phyloP scores from a whole-genome alignment of 2,888 invertebrate species.

The Dasysyrphus albostriatus region DNA sequence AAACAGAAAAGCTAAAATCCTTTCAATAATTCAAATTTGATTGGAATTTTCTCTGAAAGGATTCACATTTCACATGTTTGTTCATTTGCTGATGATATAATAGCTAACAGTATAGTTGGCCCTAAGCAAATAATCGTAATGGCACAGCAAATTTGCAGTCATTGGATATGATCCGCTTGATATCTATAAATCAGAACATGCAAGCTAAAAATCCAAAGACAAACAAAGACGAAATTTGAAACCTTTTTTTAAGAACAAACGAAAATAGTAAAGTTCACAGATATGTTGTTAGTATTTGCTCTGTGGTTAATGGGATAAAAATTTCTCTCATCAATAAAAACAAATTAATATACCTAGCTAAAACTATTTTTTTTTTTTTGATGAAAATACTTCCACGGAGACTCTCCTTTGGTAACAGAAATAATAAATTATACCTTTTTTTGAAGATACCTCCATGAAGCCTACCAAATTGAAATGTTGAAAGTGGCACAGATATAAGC shows the following conservation, averaged over 20 bases:
- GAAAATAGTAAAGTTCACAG: background rate
- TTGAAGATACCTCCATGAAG: too few relatives aligned
- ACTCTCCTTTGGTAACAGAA: too few relatives aligned
- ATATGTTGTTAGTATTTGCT: background rate
- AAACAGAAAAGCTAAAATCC: background rate
- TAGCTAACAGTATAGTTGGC: background rate
- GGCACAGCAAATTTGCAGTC: slow-evolving; percentile 12
- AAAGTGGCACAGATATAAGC: too few relatives aligned
- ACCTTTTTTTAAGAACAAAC: background rate
- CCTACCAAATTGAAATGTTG: too few relatives aligned
- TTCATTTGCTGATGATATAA: background rate
- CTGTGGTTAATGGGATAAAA: too few relatives aligned
- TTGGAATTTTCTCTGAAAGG: background rate
- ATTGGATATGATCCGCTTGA: background rate
- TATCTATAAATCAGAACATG: background rate
- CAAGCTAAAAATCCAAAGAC: background rate
- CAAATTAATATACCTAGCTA: too few relatives aligned
- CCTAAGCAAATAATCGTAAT: slow-evolving; percentile 8
- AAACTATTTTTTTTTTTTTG: too few relatives aligned
- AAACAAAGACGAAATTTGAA: slow-evolving; percentile 7
- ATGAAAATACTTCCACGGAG: too few relatives aligned
- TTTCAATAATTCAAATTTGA: background rate
- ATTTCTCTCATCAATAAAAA: too few relatives aligned
- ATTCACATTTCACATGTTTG: background rate
- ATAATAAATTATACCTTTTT: too few relatives aligned